Evolutionary conservation across 2,888 invertebrate species (phyloP), one percentile per base, ranked within the genome.

Genomic region (Drosophila sordidula): DNA sequence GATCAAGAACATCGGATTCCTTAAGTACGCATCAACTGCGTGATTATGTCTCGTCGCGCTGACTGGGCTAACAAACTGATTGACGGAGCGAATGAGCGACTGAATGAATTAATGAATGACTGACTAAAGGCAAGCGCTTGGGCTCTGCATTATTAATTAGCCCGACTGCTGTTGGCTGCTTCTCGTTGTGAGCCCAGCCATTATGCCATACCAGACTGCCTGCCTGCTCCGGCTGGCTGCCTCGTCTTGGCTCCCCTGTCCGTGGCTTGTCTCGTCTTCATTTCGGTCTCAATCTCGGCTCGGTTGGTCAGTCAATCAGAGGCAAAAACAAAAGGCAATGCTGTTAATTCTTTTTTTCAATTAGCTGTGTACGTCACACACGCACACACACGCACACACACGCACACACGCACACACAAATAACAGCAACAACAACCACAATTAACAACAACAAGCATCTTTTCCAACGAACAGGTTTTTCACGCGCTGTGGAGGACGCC

Each of bases 201-300:
- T 85, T 85, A 89, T 86, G 89, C 83, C 88, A 84, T 89, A 78
- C 82, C 86, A 89, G 89, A 89, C 77, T 80, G 86, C 87, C 63
- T 83, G 80, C 80, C 76, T 75, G 80, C 65, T 62, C 42, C 44
- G 22, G 62, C 62, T 39, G 77, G 64, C 55, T 74, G 59, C 59
- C 68, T 57, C 47, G 41, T 16, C 41, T 44, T 6, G 12, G 26
- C 44, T 34, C 12, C 5, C 26, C 26, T 0, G 2, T 14, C 1
- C 14, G 6, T 1, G 25, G 44, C 12, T 25, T 44, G 36, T 49
- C 69, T 59, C 52, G 39, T 63, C 59, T 76, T 51, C 49, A 41
- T 59, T 62, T 80, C 50, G 57, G 65, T 77, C 80, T 84, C 67
- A 61, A 51, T 61, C 78, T 56, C 18, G 45, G 68, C 50, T 75